Evolutionary conservation across 2,888 invertebrate genomes (phyloP).

Genomic region (Cynaeus angustus): DNA sequence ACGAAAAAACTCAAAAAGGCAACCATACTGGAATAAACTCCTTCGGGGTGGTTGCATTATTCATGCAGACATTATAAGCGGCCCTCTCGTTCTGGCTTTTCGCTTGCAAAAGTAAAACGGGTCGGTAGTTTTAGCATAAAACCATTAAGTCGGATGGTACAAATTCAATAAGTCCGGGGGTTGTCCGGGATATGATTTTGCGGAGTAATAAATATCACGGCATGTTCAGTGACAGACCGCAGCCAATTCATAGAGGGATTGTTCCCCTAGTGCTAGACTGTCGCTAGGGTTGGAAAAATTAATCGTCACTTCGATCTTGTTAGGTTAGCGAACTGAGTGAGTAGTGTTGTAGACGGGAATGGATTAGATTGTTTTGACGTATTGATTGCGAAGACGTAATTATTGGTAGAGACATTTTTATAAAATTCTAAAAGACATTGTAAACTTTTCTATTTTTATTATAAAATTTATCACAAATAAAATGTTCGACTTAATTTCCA

Average conservation of each 20-base stretch:
- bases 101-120: conserved; percentile 29
- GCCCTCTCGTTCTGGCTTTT: conserved; percentile 11
- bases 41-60: conserved; percentile 42
- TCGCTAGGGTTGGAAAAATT: conserved; percentile 37
- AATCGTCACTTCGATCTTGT: conserved; percentile 43
- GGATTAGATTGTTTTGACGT: conserved; percentile 13
- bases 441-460: too few species aligned
- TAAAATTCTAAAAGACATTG: too few species aligned
- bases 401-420: too few species aligned
- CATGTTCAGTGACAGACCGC: conserved; percentile 56
- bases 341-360: conserved; percentile 22
- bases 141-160: conserved; percentile 49
- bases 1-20: conserved; percentile 17
- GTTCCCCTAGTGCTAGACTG: conserved; percentile 15
- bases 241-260: conserved; percentile 38
- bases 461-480: too few species aligned
- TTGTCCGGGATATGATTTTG: conserved; percentile 46
- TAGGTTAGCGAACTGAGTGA: conserved; percentile 22
- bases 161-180: conserved; percentile 49
- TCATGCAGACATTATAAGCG: conserved; percentile 36
- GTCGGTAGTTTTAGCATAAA: conserved; percentile 47
- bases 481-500: too few species aligned
- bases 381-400: too few species aligned
- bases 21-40: conserved; percentile 12
- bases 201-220: conserved; percentile 55